Conservation (phyloP, 2,113 vertebrate species). For the Coryphaenoides rupestris region DNA sequence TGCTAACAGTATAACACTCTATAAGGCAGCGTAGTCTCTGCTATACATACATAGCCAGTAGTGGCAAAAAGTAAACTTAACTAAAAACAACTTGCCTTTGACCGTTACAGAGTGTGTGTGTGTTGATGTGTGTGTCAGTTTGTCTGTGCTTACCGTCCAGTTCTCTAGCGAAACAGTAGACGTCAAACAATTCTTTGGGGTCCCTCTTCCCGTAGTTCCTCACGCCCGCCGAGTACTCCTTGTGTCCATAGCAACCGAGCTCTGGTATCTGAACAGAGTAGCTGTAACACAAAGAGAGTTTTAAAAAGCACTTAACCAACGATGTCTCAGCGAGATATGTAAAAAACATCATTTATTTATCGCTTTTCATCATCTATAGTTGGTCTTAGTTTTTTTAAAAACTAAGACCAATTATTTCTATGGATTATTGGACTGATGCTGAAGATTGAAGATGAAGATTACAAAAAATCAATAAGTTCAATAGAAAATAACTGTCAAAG, state of each 20-base stretch:
- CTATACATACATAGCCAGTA: no score
- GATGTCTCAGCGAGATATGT: neutral
- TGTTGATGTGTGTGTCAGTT: constrained; percentile 5
- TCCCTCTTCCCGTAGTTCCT: constrained; percentile 87
- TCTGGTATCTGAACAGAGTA: constrained; percentile 89
- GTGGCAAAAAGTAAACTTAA: no score
- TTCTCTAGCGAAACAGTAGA: constrained; percentile 87
- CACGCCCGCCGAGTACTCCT: constrained; percentile 83
- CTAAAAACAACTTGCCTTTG: no score
- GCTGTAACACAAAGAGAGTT: constrained; percentile 64
- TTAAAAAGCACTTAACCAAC: constrained; percentile 18
- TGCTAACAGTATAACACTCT: no score
- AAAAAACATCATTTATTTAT: no score
- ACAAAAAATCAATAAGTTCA: no score
- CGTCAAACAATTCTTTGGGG: constrained; percentile 83
- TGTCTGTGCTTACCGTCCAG: constrained; percentile 71
- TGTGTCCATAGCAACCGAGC: constrained; percentile 90
- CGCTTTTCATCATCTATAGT: no score
- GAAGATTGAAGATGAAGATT: neutral
- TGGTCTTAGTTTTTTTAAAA: no score
- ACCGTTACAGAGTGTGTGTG: no score
- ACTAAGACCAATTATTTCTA: no score
- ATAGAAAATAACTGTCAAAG: no score
- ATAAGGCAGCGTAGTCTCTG: no score
- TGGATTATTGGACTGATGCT: neutral